Evolutionary conservation across 2,113 vertebrate genomes (phyloP).

Genomic region (Macrotis lagotis): DNA sequence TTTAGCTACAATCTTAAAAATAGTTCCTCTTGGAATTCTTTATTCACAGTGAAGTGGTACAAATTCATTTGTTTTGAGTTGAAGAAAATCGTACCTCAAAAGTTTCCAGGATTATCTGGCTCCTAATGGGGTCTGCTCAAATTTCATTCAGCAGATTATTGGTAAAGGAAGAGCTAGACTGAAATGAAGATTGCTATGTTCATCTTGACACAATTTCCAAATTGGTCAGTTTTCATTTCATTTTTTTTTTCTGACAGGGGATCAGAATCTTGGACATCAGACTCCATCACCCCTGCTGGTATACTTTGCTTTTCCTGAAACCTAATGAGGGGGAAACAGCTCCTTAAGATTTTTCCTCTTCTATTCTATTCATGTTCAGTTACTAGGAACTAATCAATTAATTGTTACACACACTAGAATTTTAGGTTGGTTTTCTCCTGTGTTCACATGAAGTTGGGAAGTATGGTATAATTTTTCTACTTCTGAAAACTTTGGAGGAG

Average conservation of each 20-base stretch:
- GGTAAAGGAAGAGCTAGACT: background rate
- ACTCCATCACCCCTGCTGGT: background rate
- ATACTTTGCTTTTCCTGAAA: background rate
- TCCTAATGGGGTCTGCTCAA: background rate
- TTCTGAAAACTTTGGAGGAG: background rate
- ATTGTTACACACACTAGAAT: background rate
- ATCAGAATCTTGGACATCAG: background rate
- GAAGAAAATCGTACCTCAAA: background rate
- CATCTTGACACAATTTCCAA: background rate
- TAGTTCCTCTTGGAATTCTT: background rate
- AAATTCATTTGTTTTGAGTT: background rate
- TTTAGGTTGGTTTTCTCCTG: background rate
- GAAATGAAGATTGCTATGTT: background rate
- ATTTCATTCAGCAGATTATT: background rate
- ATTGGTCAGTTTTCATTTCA: background rate
- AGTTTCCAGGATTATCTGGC: background rate
- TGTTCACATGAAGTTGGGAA: background rate
- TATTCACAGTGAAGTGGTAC: background rate
- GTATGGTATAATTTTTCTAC: background rate
- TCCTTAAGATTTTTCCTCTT: background rate
- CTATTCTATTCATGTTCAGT: background rate
- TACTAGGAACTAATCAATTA: background rate
- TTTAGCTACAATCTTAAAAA: background rate
- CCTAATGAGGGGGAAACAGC: background rate
- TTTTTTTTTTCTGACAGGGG: background rate